phyloP scores from a whole-genome alignment of 2,888 invertebrate genomes.

The Lumbricus terrestris region DNA sequence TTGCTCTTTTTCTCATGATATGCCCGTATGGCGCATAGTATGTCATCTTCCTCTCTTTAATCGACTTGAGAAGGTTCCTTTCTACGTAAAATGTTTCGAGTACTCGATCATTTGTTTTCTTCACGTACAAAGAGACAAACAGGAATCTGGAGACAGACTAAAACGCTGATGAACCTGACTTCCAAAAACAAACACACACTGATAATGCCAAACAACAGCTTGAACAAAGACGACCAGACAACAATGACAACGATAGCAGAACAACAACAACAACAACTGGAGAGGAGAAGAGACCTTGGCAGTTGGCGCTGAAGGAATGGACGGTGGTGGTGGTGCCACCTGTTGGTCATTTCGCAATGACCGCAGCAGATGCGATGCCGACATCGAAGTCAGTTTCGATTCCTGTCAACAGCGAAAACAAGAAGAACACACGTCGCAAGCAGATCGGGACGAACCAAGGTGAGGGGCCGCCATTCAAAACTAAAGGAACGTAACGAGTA shows the following conservation, averaged over 20 bases:
- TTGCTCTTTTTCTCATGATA: too few species aligned
- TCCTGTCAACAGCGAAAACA: not conserved
- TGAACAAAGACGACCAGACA: not conserved
- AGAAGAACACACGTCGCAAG: not conserved
- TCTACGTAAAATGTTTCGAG: too few species aligned
- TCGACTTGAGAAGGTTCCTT: too few species aligned
- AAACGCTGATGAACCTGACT: not conserved
- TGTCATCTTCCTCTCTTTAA: too few species aligned
- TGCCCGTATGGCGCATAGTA: too few species aligned
- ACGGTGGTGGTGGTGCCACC: not conserved
- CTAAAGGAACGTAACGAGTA: not conserved
- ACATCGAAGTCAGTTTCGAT: not conserved
- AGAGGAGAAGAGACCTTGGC: not conserved
- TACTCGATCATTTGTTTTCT: too few species aligned
- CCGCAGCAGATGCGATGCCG: not conserved
- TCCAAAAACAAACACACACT: not conserved
- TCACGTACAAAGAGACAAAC: too few species aligned
- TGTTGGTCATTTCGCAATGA: conserved; percentile 5
- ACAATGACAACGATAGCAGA: too few species aligned
- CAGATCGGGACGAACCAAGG: not conserved
- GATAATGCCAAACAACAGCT: not conserved
- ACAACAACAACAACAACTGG: not conserved
- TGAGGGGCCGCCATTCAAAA: not conserved
- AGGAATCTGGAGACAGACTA: not conserved
- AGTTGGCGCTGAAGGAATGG: not conserved